A percentile compares a stretch with the other conserved stretches of the same genome.
Conservation (phyloP, 2,888 invertebrate genomes). For the Digitonthophagus gazella region DNA sequence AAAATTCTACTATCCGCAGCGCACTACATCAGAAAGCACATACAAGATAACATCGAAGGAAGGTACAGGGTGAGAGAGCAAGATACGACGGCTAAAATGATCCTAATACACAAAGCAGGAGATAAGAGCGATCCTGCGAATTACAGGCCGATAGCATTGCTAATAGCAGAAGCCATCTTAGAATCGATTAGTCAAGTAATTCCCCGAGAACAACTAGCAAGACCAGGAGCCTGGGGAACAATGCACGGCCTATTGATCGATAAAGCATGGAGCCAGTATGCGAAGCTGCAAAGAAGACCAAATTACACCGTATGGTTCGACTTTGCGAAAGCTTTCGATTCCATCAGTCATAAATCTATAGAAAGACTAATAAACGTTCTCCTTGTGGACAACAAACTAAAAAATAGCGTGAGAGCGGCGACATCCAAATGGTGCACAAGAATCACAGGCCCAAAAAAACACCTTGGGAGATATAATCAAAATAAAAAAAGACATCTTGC, state of each 20-base stretch:
- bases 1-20: constrained; percentile 2
- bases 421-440: neutral
- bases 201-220: constrained; percentile 20
- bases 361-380: constrained; percentile 8
- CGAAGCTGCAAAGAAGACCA: neutral
- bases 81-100: too few relatives aligned
- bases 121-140: constrained; percentile 4
- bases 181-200: neutral
- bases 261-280: constrained; percentile 5
- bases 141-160: constrained; percentile 21
- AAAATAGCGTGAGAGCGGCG: neutral
- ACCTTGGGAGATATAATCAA: neutral
- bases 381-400: constrained; percentile 15
- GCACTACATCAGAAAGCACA: constrained; percentile 14
- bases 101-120: neutral
- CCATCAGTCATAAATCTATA: constrained; percentile 13
- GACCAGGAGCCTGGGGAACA: constrained; percentile 17
- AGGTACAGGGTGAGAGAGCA: too few relatives aligned
- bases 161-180: constrained; percentile 1
- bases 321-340: constrained; percentile 21
- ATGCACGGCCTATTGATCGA: constrained; percentile 18
- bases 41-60: neutral
- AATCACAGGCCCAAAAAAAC: neutral
- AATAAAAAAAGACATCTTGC: constrained; percentile 3
- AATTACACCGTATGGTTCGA: constrained; percentile 21